phyloP scores from a whole-genome alignment of 1,140 invertebrate species.

The Augochlora pura region DNA sequence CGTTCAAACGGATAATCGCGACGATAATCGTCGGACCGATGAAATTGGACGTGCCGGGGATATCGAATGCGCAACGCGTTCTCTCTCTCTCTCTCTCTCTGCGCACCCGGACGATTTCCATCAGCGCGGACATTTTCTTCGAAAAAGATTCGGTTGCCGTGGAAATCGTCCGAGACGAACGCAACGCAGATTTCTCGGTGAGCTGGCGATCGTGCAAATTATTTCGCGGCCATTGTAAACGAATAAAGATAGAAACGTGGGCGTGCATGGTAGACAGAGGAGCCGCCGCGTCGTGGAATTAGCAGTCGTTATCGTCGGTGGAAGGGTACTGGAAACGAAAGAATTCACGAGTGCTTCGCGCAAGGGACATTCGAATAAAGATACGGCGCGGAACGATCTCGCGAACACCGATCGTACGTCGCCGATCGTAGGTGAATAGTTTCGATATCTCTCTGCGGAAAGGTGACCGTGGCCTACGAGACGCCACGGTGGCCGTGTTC shows the following conservation, averaged over 20 bases:
- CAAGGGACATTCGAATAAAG: conserved; percentile 8
- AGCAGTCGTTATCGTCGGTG: background rate
- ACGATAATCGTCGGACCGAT: no score
- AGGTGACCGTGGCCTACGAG: conserved; percentile 8
- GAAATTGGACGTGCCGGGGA: background rate
- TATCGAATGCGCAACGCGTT: conserved; percentile 3
- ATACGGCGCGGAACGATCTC: background rate
- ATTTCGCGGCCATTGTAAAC: no score
- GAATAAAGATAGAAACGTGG: no score
- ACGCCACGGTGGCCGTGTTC: conserved; percentile 34
- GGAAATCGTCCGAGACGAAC: no score
- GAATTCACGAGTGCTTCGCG: background rate
- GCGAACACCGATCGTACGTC: background rate
- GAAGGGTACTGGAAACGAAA: background rate
- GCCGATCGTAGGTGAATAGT: conserved; percentile 46
- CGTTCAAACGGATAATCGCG: no score
- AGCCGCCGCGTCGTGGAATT: background rate
- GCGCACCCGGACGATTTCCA: no score
- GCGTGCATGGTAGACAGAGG: no score
- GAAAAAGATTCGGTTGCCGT: no score
- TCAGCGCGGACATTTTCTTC: no score
- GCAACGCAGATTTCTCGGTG: no score
- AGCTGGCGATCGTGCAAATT: no score
- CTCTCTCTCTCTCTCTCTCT: background rate
- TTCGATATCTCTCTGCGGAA: conserved; percentile 38